phyloP scores from a whole-genome alignment of 2,113 vertebrate genomes.

The Oplegnathus fasciatus region DNA sequence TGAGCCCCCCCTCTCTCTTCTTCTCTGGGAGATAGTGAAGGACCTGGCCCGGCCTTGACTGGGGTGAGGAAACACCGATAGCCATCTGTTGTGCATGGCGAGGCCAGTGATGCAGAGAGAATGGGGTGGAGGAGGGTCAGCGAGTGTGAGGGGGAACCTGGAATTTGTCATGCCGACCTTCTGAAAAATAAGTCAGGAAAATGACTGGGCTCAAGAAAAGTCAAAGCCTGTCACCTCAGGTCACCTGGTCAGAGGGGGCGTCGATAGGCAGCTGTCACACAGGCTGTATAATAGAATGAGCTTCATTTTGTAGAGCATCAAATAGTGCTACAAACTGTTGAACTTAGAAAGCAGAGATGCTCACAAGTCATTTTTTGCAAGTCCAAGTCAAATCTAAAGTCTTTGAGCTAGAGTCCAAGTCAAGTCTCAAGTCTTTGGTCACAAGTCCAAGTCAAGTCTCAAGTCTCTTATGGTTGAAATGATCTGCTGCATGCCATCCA shows the following conservation, averaged over 20 bases:
- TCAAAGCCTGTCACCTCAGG: not conserved
- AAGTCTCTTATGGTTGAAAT: no score
- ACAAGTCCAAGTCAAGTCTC: no score
- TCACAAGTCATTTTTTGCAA: no score
- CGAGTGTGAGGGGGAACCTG: not conserved
- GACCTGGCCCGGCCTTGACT: conserved; percentile 45
- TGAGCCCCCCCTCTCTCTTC: not conserved
- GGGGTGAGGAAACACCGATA: conserved; percentile 50
- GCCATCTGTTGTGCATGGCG: conserved; percentile 61
- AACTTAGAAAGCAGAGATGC: no score
- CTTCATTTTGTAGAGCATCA: not conserved
- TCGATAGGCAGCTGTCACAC: not conserved
- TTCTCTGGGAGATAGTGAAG: conserved; percentile 29
- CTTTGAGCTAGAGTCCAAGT: no score
- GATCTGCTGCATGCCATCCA: no score
- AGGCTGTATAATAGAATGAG: not conserved
- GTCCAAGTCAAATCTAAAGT: no score
- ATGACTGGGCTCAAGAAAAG: not conserved
- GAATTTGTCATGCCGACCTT: conserved; percentile 3
- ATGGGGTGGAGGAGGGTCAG: conserved; percentile 41
- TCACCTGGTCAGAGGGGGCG: not conserved
- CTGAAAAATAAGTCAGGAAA: conserved; percentile 6
- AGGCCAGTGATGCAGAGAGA: conserved; percentile 55
- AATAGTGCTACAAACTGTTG: not conserved
- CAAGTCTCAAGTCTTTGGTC: no score